Conservation (phyloP, 2,888 invertebrate genomes). For the Brachycybe producta region DNA sequence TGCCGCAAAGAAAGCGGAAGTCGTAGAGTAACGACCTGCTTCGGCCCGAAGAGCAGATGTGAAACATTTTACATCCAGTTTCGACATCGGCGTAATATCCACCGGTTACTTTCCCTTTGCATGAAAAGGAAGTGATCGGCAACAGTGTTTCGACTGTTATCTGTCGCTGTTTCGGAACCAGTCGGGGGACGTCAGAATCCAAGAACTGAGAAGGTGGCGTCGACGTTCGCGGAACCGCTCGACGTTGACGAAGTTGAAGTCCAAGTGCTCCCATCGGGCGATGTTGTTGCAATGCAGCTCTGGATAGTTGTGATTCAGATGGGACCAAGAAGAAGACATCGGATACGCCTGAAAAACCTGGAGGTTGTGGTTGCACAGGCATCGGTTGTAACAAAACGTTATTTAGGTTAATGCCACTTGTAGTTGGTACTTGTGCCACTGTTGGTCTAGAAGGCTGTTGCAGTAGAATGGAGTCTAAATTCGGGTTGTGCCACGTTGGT, state of each 20-base stretch:
- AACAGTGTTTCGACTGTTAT: no score
- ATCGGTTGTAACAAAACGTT: neutral
- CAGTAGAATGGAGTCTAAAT: no score
- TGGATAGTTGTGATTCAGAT: neutral
- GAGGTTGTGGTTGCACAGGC: neutral
- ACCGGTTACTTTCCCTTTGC: slow-evolving; percentile 16
- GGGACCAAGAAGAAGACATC: slow-evolving; percentile 3
- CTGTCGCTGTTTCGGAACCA: neutral
- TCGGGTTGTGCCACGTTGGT: no score
- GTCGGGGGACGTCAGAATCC: neutral
- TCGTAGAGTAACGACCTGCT: slow-evolving; percentile 8
- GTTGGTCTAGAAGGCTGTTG: neutral
- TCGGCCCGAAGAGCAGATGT: slow-evolving; percentile 13
- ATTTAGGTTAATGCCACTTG: neutral
- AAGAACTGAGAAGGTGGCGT: neutral
- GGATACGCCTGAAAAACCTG: neutral
- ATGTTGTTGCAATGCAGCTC: no score
- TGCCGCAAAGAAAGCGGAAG: slow-evolving; percentile 15
- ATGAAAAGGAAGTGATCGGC: slow-evolving; percentile 2
- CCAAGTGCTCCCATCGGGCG: no score
- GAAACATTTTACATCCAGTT: slow-evolving; percentile 14
- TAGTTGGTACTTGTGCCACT: neutral
- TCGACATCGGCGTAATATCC: slow-evolving; percentile 16
- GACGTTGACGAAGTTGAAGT: neutral
- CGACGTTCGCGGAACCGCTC: slow-evolving; percentile 1